Base-by-base conservation (phyloP, 2,797 vertebrate genomes). In the Eulemur coronatus region DNA sequence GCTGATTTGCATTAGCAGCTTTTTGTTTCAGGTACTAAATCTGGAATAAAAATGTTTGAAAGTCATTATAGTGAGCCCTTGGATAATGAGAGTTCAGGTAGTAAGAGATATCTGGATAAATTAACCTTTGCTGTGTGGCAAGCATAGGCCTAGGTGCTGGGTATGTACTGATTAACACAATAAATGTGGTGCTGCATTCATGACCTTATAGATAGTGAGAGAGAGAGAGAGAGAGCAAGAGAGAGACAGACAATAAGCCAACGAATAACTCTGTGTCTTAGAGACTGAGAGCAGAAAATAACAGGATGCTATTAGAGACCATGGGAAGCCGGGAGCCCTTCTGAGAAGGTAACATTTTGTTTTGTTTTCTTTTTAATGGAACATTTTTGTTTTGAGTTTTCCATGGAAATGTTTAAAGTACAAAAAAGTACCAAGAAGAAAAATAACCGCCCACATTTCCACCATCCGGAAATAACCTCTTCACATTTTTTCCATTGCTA, bases 381-480 rank as follows among this genome's bases (percentile, higher is more conserved):
- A 97, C 72, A 92, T 96, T 90, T 97, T 97, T 94, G 55, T 91
- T 92, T 96, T 89, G 73, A 85, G 33, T 95, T 98, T 91, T 91
- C 69, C 91, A 50, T 43, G 57, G 52, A 94, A 95, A 91, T 92
- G 41, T 86, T 95, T 96, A 89, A 98, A 91, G 59, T 80, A 57
- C 73, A 89, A 93, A 85, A 95, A 87, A 96, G 79, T 84, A 91
- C 79, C 69, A 89, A 82, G 35, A 97, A 96, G 69, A 95, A 96
- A 97, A 97, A 75, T 79, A 78, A 20, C 89, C 75, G 35, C 92
- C 79, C 63, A 95, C 59, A 76, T 67, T 96, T 84, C 84, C 28
- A 96, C 67, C 89, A 86, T 89, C 91, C 75, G 89, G 78, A 96
- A 97, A 89, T 94, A 96, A 91, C 67, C 69, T 95, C 26, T 72